Base-by-base conservation (phyloP, 2,888 invertebrate genomes). In the Cheilosia soror region DNA sequence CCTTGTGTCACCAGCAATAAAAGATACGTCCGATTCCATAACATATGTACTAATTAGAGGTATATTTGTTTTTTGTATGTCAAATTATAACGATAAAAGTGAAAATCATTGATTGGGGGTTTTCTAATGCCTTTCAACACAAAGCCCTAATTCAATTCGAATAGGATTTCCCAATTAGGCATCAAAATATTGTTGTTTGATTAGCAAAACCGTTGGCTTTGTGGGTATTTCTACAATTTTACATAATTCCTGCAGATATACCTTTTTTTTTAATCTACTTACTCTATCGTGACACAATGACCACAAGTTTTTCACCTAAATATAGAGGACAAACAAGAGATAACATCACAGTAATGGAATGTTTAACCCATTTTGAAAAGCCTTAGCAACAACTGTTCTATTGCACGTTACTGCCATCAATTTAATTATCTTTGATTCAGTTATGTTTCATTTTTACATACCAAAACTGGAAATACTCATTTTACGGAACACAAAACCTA, bases 311-410 rank as follows among this genome's bases (percentile, higher is more conserved):
- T 68, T 63, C 63, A 83, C 66, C 68, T 51, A 40, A 42, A 51
- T 11, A 57, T 25, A 79, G 58, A 83, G 79, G 79, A 84, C 79
- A 80, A 75, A 80, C 57, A 71, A 60, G 31, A 80, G 75, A 80
- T 84, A 84, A 71, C 69, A 84, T 75, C 72, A 53, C 55, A 60
- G 69, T 65, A 76, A 80, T 84, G 63, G 37, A 76, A 68, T 81
- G 71, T 85, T 55, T 81, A 81, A 76, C 76, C 76, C 76, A 65
- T 66, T 76, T 71, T 62, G n/a, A 71, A 62, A 76, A 58, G 68
- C 71, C 85, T 20, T 85, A 68, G 85, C 85, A 85, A 85, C 85
- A 80, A 69, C 62, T 40, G n/a, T 58, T 66, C 65, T 71, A 65
- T 65, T 79, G 51, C 69, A 73, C 51, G 69, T 69, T 37, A 58